Evolutionary conservation across 2,797 vertebrate species (phyloP).

Genomic region (Sylvilagus floridanus): DNA sequence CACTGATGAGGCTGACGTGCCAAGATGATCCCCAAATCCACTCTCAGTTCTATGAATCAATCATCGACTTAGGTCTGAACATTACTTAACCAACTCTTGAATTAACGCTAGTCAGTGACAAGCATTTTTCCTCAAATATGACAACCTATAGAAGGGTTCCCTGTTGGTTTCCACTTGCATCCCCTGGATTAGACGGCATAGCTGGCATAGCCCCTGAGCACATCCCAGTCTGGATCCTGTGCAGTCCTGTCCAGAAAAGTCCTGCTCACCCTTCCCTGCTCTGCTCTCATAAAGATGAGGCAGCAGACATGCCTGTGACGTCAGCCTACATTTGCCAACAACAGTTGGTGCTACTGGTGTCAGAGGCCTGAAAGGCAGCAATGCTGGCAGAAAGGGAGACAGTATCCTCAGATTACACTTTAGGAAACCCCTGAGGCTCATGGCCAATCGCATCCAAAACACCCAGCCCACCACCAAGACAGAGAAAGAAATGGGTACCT

Average conservation of each 20-base stretch:
- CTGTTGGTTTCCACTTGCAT: slow-evolving; percentile 4
- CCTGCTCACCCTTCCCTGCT: background rate
- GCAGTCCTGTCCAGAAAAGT: background rate
- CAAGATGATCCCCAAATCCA: slow-evolving; percentile 58
- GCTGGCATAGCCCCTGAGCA: background rate
- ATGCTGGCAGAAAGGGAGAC: background rate
- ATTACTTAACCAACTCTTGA: slow-evolving; percentile 36
- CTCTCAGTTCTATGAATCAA: slow-evolving; percentile 19
- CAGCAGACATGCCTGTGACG: background rate
- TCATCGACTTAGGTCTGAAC: slow-evolving; percentile 51
- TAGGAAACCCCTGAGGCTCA: background rate
- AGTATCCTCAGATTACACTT: background rate
- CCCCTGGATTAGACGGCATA: background rate
- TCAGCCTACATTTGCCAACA: background rate
- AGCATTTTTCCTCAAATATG: slow-evolving; percentile 22
- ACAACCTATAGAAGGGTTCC: background rate
- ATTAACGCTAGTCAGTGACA: slow-evolving; percentile 6
- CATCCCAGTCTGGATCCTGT: background rate
- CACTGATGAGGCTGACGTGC: background rate
- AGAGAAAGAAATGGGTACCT: background rate
- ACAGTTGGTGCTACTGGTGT: background rate
- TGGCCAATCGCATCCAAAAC: background rate
- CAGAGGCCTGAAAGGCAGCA: background rate
- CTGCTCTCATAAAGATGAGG: background rate
- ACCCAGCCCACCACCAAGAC: background rate